Conservation (phyloP, 1,140 invertebrate genomes). For the Bicyclus anynana region DNA sequence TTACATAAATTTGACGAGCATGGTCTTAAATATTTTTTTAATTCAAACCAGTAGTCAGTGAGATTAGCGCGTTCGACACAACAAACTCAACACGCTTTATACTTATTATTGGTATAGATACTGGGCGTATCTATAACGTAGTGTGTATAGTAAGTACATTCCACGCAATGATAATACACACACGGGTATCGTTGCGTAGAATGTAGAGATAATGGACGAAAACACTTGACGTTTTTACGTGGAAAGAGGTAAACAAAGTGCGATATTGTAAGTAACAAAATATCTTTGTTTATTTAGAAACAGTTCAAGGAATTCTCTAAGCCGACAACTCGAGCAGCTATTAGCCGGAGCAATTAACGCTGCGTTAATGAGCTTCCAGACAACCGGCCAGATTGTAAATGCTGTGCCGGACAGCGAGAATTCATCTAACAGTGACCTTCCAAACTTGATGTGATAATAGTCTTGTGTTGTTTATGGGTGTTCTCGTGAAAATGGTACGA, state of each 20-base stretch:
- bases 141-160: not conserved
- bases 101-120: too few species aligned
- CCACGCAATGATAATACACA: not conserved
- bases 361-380: slow-evolving; percentile 63
- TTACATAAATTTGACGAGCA: too few species aligned
- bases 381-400: slow-evolving; percentile 41
- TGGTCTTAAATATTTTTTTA: too few species aligned
- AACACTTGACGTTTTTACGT: slow-evolving; percentile 13
- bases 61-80: too few species aligned
- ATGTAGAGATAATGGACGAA: not conserved
- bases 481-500: not conserved
- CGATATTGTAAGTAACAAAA: slow-evolving; percentile 17
- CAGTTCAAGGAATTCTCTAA: slow-evolving; percentile 61
- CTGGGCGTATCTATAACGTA: too few species aligned
- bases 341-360: slow-evolving; percentile 65
- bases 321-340: slow-evolving; percentile 46
- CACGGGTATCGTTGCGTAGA: not conserved
- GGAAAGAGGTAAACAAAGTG: slow-evolving; percentile 15
- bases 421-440: slow-evolving; percentile 3
- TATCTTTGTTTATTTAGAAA: slow-evolving; percentile 42
- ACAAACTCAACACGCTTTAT: too few species aligned
- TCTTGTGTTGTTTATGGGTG: slow-evolving; percentile 11
- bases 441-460: slow-evolving; percentile 10
- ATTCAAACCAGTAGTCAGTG: too few species aligned
- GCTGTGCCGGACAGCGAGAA: not conserved